These are phyloP conservation scores for Melitaea athalia DNA, from an alignment of 2,888 invertebrate genomes.

Conservation along the genomic window DNA sequence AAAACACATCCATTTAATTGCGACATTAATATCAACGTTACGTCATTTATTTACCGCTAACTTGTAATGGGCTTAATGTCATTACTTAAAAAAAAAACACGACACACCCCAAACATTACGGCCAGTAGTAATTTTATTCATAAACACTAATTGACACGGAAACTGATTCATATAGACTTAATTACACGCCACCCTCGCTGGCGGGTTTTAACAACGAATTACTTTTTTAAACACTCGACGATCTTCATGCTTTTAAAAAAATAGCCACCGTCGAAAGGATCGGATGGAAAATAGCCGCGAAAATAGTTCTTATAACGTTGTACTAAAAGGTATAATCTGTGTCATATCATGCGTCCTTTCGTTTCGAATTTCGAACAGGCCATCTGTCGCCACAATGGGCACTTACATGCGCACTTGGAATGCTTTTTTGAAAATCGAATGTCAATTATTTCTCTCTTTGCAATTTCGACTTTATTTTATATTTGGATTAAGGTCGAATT, in stretches of 20 bases:
- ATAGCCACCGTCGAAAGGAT: constrained; percentile 40
- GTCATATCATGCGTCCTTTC: constrained; percentile 50
- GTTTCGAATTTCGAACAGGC: constrained; percentile 60
- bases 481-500: constrained; percentile 38
- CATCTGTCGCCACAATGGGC: constrained; percentile 80
- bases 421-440: constrained; percentile 65
- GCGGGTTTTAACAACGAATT: constrained; percentile 48
- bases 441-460: constrained; percentile 11
- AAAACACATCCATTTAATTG: constrained; percentile 32
- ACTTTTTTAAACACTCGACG: constrained; percentile 50
- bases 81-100: constrained; percentile 38
- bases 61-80: constrained; percentile 42
- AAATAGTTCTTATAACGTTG: constrained; percentile 42
- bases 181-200: constrained; percentile 50
- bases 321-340: constrained; percentile 40
- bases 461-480: constrained; percentile 27
- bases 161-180: constrained; percentile 58
- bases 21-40: constrained; percentile 31
- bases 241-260: constrained; percentile 52
- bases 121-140: constrained; percentile 53
- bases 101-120: constrained; percentile 44
- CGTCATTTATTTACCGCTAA: constrained; percentile 39
- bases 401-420: constrained; percentile 74
- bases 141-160: constrained; percentile 54
- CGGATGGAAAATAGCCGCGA: constrained; percentile 34